Evolutionary conservation across 92 coral and sea anemone species (phyloP), one percentile per base, ranked within the genome.

Genomic region (Palythoa caribaeorum): DNA sequence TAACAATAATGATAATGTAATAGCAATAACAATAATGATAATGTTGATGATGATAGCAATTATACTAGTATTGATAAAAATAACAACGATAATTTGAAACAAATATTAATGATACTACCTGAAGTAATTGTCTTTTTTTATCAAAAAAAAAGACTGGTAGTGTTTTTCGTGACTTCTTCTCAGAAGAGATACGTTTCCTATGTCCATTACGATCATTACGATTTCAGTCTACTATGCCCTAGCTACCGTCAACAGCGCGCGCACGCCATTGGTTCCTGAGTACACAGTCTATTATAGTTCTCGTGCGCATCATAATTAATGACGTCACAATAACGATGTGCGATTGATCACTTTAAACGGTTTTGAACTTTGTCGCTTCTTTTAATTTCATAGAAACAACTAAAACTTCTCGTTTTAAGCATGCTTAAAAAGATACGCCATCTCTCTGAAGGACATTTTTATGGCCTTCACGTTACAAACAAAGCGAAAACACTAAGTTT

Each of bases 401-500:
- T 80, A 1, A 12, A 19, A n/a, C 2, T 8, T 50, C 9, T 44
- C 6, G 16, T 16, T 35, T 81, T 70, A 39, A 84, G 51, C 68
- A 97, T 97, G 99, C 90, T 97, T 65, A 94, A 88, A 62, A 93
- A 95, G 65, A 89, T 97, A 71, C 92, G 97, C 7, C 99, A 95
- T 71, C 92, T 97, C 37, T 97, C 99, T 15, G 99, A 97, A 83
- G 98, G 99, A 15, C 88, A 92, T 71, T 93, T 89, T 84, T 95
- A 97, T 76, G 98, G 97, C 40, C 91, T 95, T 12, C 95, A 87
- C 15, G 99, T 97, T 8, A 97, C 98, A 3, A 97, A 97, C 92
- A 97, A 97, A 71, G 99, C 98, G 17, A 94, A 90, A 76, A 81
- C 88, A 78, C 92, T 95, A 38, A 92, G 89, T 83, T 90, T 97